Evolutionary conservation across 2,888 invertebrate genomes (phyloP).

Genomic region (Xylota sylvarum): DNA sequence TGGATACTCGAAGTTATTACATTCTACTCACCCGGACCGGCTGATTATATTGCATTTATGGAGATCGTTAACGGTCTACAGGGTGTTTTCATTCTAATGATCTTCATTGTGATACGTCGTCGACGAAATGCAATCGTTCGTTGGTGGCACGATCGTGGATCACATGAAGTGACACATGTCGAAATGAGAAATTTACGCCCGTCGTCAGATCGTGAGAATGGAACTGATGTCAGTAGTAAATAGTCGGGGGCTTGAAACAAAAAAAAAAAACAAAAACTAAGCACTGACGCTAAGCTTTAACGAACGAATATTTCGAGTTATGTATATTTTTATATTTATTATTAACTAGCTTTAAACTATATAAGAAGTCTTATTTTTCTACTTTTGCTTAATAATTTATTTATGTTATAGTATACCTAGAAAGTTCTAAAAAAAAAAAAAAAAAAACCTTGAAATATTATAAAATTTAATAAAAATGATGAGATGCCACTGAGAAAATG

Average conservation of each 20-base stretch:
- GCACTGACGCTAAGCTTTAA: neutral
- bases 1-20: slow-evolving; percentile 91
- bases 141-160: slow-evolving; percentile 84
- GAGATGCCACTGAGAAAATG: neutral
- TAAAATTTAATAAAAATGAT: neutral
- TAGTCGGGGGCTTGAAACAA: neutral
- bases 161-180: slow-evolving; percentile 80
- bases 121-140: slow-evolving; percentile 82
- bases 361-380: neutral
- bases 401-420: slow-evolving; percentile 8
- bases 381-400: slow-evolving; percentile 23
- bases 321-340: slow-evolving; percentile 14
- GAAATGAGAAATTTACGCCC: slow-evolving; percentile 63
- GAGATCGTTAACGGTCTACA: slow-evolving; percentile 90
- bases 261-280: neutral
- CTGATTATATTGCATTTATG: slow-evolving; percentile 87
- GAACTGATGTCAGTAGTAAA: slow-evolving; percentile 20
- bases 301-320: slow-evolving; percentile 30
- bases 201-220: slow-evolving; percentile 20
- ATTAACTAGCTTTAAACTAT: neutral
- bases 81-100: slow-evolving; percentile 88
- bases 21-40: slow-evolving; percentile 84
- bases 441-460: neutral
- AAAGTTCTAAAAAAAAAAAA: neutral
- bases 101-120: slow-evolving; percentile 86